A percentile compares a stretch with the other conserved stretches of the same genome.
Evolutionary conservation across 2,888 invertebrate genomes (phyloP).

Genomic region (Sinodicranocentrus sp.): DNA sequence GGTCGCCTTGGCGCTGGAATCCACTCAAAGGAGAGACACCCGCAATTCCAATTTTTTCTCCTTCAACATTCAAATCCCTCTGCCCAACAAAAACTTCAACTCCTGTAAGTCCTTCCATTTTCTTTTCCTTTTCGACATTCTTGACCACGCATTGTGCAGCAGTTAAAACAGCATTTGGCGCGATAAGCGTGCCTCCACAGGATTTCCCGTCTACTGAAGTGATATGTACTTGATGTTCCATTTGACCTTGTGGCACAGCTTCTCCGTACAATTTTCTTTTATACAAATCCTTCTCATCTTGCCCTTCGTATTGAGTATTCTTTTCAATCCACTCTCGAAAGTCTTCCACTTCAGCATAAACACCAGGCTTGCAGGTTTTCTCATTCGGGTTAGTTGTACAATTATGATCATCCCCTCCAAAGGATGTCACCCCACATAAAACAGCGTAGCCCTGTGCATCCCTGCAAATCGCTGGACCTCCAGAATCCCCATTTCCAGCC

Average conservation of each 20-base stretch:
- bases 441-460: neutral
- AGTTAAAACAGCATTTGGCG: neutral
- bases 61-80: slow-evolving; percentile 3
- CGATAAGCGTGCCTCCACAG: slow-evolving; percentile 34
- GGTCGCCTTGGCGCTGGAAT: no score
- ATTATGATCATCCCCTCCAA: slow-evolving; percentile 23
- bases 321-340: slow-evolving; percentile 23
- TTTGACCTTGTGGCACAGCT: neutral
- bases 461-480: slow-evolving; percentile 47
- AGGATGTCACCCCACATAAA: slow-evolving; percentile 37
- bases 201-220: neutral
- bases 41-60: neutral
- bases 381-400: neutral
- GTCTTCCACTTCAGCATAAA: slow-evolving; percentile 23
- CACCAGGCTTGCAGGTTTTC: slow-evolving; percentile 18
- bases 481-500: slow-evolving; percentile 43
- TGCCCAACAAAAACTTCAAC: neutral
- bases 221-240: slow-evolving; percentile 15
- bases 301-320: slow-evolving; percentile 8
- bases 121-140: neutral
- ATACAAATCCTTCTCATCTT: neutral
- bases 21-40: no score
- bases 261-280: slow-evolving; percentile 7
- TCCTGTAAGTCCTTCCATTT: neutral
- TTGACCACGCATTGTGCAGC: slow-evolving; percentile 32